Conservation (phyloP, 2,888 invertebrate genomes). For the Erebia palarica region DNA sequence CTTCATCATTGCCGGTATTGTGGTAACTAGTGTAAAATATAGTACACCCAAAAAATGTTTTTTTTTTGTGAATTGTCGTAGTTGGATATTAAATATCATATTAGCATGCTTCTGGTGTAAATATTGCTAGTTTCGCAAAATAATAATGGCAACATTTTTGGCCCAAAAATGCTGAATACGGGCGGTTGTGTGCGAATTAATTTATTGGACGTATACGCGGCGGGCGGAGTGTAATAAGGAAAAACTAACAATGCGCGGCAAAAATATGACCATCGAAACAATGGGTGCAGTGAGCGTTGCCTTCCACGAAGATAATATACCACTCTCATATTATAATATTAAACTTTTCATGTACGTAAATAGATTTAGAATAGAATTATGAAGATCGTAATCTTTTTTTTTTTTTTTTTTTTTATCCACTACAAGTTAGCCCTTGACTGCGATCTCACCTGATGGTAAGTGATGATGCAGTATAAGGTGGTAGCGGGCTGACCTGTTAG, state of each 20-base stretch:
- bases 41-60: no score
- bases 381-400: no score
- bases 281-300: conserved; percentile 35
- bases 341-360: no score
- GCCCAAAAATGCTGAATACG: conserved; percentile 36
- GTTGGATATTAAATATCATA: background rate
- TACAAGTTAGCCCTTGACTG: no score
- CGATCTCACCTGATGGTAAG: no score
- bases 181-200: conserved; percentile 38
- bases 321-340: background rate
- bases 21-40: no score
- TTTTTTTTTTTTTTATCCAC: no score
- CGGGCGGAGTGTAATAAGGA: conserved; percentile 39
- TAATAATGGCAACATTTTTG: conserved; percentile 40
- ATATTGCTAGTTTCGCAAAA: conserved; percentile 33
- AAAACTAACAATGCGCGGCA: conserved; percentile 42
- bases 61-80: background rate
- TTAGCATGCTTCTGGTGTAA: conserved; percentile 14
- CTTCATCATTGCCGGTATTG: no score
- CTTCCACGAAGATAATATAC: conserved; percentile 15
- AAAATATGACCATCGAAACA: conserved; percentile 42
- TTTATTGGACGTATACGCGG: conserved; percentile 42
- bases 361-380: no score
- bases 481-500: no score
- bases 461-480: no score